Evolutionary conservation across 2,113 vertebrate species (phyloP), one percentile per base, ranked within the genome.

Genomic region (Eptesicus fuscus): DNA sequence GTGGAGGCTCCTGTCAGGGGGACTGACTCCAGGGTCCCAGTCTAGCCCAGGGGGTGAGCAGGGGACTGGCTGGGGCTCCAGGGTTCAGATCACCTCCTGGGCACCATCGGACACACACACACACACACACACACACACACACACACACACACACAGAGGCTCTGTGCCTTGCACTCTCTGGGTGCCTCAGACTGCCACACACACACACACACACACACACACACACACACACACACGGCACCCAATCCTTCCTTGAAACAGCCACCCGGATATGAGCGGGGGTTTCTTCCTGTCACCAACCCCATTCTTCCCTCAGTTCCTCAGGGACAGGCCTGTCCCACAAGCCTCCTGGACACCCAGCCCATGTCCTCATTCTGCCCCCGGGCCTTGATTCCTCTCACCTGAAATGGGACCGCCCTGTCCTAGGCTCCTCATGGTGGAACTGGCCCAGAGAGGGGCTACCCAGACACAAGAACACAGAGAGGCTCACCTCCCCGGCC

Each of bases 151-250:
- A 22, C 20, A 30, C 56, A 10, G 32, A 77, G 82, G 47, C 61
- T 0, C 25, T 61, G 59, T 40, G 18, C 49, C 42, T 25, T 16
- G 32, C 35, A 7, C 63, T 17, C 73, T 30, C 16, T 9, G n/a
- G n/a, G 30, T 30, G 30, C 44, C 16, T 42, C n/a, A 0, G 0
- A 23, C 10, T 3, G 3, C 40, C 23, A 37, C 0, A 37, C 17
- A 37, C 44, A 47, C 44, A 47, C 44, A 47, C 44, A 47, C 47
- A 2, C 47, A 49, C 47, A 49, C 47, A 13, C 47, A 49, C 47
- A 13, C 47, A 13, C 47, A 14, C 23, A 5, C 59, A 13, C 59
- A 14, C 28, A 40, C 0, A 40, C 13, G 13, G 7, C 14, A 17
- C 53, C 49, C 37, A 0, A 2, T 7, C 13, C 22, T 56, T 30